A percentile compares a stretch with the other conserved stretches of the same genome.
phyloP scores from a whole-genome alignment of 1,140 invertebrate species.

The Pissodes strobi region DNA sequence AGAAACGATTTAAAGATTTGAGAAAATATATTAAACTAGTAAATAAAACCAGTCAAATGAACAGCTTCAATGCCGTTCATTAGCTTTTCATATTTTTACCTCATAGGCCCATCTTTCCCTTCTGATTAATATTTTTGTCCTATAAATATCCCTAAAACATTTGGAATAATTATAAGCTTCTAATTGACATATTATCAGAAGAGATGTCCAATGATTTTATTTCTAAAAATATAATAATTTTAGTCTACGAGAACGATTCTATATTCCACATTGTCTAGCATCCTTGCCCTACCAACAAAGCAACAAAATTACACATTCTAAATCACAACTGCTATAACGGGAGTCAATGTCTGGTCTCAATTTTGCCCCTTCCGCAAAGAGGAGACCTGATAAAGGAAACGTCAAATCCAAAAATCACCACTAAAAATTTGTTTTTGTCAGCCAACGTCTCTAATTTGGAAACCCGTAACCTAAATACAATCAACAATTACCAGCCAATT shows the following conservation, averaged over 20 bases:
- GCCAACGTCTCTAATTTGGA: slow-evolving; percentile 6
- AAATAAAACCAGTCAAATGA: too few relatives aligned
- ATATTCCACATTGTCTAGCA: neutral
- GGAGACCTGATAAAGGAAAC: slow-evolving; percentile 73
- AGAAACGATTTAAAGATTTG: too few relatives aligned
- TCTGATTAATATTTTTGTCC: too few relatives aligned
- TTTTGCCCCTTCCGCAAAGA: slow-evolving; percentile 78
- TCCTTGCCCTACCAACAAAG: neutral
- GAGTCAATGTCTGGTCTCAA: slow-evolving; percentile 57
- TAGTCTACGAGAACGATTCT: neutral
- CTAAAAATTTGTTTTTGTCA: neutral
- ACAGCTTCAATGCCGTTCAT: too few relatives aligned
- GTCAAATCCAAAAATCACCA: slow-evolving; percentile 11
- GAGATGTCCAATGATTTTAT: too few relatives aligned
- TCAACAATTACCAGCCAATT: neutral
- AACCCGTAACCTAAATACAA: slow-evolving; percentile 5
- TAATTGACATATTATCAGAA: too few relatives aligned
- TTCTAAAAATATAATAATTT: too few relatives aligned
- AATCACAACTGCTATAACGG: slow-evolving; percentile 1
- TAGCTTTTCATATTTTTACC: too few relatives aligned
- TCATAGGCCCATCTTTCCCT: too few relatives aligned
- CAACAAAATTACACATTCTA: slow-evolving; percentile 8
- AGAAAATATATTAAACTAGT: too few relatives aligned
- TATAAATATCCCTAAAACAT: too few relatives aligned
- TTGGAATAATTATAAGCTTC: too few relatives aligned